A percentile compares a stretch with the other conserved stretches of the same genome.
phyloP scores from a whole-genome alignment of 2,797 vertebrate genomes.

The Crypturellus tataupa region DNA sequence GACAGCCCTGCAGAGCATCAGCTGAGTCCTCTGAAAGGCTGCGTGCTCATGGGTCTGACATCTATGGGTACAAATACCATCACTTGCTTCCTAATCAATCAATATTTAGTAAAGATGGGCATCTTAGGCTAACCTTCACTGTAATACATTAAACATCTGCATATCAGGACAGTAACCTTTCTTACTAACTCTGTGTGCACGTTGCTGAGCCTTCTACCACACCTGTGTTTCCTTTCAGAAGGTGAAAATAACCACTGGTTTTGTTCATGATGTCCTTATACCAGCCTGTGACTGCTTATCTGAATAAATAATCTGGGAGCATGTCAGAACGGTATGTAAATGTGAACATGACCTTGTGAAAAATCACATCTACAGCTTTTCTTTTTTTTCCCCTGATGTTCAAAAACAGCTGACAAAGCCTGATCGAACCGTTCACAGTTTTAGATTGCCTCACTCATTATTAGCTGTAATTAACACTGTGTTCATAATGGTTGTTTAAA shows the following conservation, averaged over 20 bases:
- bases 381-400: not conserved
- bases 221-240: not conserved
- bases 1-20: not conserved
- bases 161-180: not conserved
- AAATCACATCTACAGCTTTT: not conserved
- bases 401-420: not conserved
- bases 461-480: not conserved
- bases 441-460: not conserved
- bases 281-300: not conserved
- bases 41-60: not conserved
- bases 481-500: not conserved
- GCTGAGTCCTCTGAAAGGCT: no score
- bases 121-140: not conserved
- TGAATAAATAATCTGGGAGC: not conserved
- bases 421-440: not conserved
- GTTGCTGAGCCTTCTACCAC: not conserved
- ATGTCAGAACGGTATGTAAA: not conserved
- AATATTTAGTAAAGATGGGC: not conserved
- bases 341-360: not conserved
- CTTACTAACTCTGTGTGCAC: not conserved
- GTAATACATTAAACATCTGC: not conserved
- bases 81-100: not conserved
- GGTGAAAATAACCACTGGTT: not conserved
- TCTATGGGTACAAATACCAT: no score
- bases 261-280: not conserved